Evolutionary conservation across 2,113 vertebrate species (phyloP), one percentile per base, ranked within the genome.

Genomic region (Atractosteus spatula): DNA sequence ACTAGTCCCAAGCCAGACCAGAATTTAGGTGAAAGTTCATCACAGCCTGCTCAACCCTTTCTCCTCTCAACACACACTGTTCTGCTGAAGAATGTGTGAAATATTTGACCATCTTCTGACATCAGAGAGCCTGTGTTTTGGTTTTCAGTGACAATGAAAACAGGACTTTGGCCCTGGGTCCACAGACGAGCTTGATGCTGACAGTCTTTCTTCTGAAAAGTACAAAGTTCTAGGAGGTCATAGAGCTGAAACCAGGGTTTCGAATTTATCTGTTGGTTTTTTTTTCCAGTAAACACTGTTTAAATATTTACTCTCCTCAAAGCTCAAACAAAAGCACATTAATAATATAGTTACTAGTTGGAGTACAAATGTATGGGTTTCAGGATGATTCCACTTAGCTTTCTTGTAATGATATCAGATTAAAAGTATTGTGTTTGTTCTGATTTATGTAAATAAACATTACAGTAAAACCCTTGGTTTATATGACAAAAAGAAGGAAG

Each of bases 181-280:
- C 63, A 71, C 10, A 71, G 72, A 77, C 64, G 68, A 71, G 42
- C 16, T 41, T 13, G 44, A 43, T 71, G 66, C 54, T 72, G 14
- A 43, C 55, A 42, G 57, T 55, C 8, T 11, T n/a, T 4, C 29
- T 3, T 44, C 45, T 72, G n/a, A 51, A 63, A n/a, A 47, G 6
- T 51, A 7, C 56, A 62, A 74, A 80, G 55, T 73, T 76, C 70
- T 73, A 44, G 55, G 29, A 8, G n/a, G 4, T 8, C 3, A 42
- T 5, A 64, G 62, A 41, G 59, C 5, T 7, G 59, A 29, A 16
- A 62, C 17, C 6, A 13, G 59, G 13, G 14, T 7, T 62, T 29
- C 17, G 17, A 29, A 0, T 29, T 29, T 29, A 29, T 29, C 17
- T 5, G 13, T 51, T 51, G 4, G 1, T 51, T 51, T 51, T 51